Conservation (phyloP, 2,797 vertebrate genomes). For the Hypotaenidia okinawae region DNA sequence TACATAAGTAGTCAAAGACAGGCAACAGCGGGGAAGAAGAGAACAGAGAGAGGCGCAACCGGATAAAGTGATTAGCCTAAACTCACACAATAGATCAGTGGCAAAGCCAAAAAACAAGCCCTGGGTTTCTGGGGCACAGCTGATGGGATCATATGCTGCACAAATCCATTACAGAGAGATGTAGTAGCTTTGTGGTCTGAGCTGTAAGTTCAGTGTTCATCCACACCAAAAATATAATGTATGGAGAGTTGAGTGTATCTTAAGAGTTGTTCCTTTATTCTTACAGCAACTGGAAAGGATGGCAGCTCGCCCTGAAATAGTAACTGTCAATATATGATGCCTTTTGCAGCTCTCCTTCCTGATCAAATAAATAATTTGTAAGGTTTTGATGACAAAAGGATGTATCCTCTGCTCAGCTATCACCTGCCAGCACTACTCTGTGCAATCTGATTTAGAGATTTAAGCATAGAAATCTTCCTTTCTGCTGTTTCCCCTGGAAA, state of each 20-base stretch:
- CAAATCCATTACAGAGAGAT: conserved; percentile 56
- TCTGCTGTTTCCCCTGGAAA: conserved; percentile 77
- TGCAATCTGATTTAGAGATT: conserved; percentile 75
- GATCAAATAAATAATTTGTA: conserved; percentile 82
- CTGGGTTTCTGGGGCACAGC: conserved; percentile 30
- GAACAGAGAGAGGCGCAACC: neutral
- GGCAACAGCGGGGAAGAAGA: neutral
- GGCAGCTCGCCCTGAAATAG: conserved; percentile 47
- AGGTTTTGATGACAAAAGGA: conserved; percentile 76
- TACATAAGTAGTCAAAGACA: neutral
- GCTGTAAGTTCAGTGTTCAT: conserved; percentile 63
- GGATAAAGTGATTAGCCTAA: conserved; percentile 37
- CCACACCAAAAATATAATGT: conserved; percentile 37
- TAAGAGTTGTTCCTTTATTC: conserved; percentile 65
- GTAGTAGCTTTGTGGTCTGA: conserved; percentile 58
- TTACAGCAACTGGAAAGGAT: conserved; percentile 56
- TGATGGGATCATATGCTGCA: conserved; percentile 30
- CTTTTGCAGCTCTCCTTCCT: conserved; percentile 67
- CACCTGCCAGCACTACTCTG: conserved; percentile 69
- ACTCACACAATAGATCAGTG: neutral
- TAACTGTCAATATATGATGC: conserved; percentile 69
- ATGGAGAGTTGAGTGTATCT: conserved; percentile 61
- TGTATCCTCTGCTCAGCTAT: conserved; percentile 69
- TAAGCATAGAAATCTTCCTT: conserved; percentile 73
- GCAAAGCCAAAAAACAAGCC: conserved; percentile 47